Base-by-base conservation (phyloP, 2,113 vertebrate species). In the Syngnathus typhle region DNA sequence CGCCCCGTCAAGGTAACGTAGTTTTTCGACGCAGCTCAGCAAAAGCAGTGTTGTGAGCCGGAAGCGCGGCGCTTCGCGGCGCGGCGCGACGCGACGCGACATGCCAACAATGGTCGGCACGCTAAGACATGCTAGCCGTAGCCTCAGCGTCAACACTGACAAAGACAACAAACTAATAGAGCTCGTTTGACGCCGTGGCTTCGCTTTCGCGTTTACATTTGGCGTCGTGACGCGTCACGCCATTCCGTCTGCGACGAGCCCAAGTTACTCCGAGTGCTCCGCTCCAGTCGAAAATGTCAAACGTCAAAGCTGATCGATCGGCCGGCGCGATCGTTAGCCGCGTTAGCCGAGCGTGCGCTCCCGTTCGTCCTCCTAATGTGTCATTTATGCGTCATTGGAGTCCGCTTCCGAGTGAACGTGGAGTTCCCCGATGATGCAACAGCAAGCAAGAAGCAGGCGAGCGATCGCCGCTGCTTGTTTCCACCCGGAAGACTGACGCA, bases 401-500 rank as follows among this genome's bases (percentile, higher is more conserved):
- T 70, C 74, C 21, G 21, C 51, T 64, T 65, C 47, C 80, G 74
- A 76, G 68, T 84, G 85, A 82, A 82, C 75, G 63, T 55, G 87
- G 88, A 88, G 87, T 89, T 86, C 88, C 88, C 85, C 86, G 88
- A 92, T 92, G 91, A 92, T 92, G 91, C 90, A 92, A 92, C 76
- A 82, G 51, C 72, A 56, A 84, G 91, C 88, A 92, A 65, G 32
- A 92, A 58, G 27, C 3, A 77, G 55, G 13, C 27, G 27, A 32
- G 3, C 27, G 27, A 32, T 32, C 61, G 70, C 74, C 61, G 70
- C 74, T 65, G 60, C 61, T 52, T 23, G 75, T 72, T 76, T 77
- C 36, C 72, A 82, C 82, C 74, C 79, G 85, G 76, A 80, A 74
- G 79, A 62, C 9, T 75, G 70, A 77, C 27, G 61, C 7, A 69